Evolutionary conservation across 2,888 invertebrate species (phyloP).

Genomic region (Clunio marinus): DNA sequence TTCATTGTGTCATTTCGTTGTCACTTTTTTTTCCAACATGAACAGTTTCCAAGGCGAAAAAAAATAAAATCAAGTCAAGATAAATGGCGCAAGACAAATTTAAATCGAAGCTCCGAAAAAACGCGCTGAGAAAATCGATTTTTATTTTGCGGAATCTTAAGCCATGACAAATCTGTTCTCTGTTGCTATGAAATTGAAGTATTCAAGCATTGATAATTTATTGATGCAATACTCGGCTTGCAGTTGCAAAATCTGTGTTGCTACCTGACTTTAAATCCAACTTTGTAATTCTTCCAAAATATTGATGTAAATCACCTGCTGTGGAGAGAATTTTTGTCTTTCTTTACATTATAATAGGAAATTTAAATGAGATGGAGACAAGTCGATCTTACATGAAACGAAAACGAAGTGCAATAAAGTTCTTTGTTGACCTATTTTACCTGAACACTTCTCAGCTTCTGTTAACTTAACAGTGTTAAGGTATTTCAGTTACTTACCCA

Average conservation of each 20-base stretch:
- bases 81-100: slow-evolving; percentile 9
- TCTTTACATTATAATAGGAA: not conserved
- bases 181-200: not conserved
- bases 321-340: not conserved
- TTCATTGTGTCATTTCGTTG: not conserved
- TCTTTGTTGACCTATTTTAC: slow-evolving; percentile 4
- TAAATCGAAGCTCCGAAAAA: not conserved
- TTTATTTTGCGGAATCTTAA: not conserved
- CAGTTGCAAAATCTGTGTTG: not conserved
- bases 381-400: slow-evolving; percentile 1
- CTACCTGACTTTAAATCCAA: not conserved
- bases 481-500: too few relatives aligned
- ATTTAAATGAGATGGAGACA: not conserved
- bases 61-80: not conserved
- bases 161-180: slow-evolving; percentile 21
- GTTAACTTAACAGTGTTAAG: not conserved
- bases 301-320: slow-evolving; percentile 34
- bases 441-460: not conserved
- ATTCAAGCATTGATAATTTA: slow-evolving; percentile 19
- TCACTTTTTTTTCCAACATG: not conserved
- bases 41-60: not conserved
- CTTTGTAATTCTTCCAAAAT: slow-evolving; percentile 22
- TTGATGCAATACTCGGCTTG: slow-evolving; percentile 29
- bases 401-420: not conserved
- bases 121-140: slow-evolving; percentile 5